Evolutionary conservation across 92 coral and sea anemone species (phyloP).

Genomic region (Epizoanthus ramosus): DNA sequence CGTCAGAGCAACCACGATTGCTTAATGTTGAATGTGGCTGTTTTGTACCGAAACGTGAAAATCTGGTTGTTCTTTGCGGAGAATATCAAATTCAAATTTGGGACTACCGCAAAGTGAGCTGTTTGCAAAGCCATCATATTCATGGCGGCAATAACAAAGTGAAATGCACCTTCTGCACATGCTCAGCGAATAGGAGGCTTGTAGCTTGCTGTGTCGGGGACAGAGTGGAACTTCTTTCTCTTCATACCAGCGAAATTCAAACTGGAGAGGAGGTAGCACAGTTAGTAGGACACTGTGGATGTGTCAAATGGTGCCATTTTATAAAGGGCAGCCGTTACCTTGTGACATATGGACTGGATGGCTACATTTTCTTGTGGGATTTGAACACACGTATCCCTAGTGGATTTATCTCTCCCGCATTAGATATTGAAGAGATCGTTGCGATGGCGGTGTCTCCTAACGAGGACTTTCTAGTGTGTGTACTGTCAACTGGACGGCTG

Average conservation of each 20-base stretch:
- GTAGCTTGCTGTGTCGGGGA: slow-evolving; percentile 6
- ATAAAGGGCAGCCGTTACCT: slow-evolving; percentile 12
- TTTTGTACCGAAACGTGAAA: slow-evolving; percentile 9
- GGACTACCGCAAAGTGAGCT: neutral
- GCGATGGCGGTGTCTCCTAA: slow-evolving; percentile 5
- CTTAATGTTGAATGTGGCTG: slow-evolving; percentile 22
- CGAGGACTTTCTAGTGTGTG: no score
- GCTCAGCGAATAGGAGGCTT: slow-evolving; percentile 6
- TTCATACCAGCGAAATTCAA: neutral
- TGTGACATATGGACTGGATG: neutral
- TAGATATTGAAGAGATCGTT: neutral
- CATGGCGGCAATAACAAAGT: neutral
- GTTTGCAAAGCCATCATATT: neutral
- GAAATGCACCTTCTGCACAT: neutral
- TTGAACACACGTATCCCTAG: neutral
- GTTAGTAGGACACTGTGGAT: neutral
- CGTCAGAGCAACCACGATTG: neutral
- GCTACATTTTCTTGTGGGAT: slow-evolving; percentile 1
- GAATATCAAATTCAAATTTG: slow-evolving; percentile 1
- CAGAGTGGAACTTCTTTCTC: no score
- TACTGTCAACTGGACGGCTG: no score
- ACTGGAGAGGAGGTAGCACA: no score
- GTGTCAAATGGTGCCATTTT: slow-evolving; percentile 21
- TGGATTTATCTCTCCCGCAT: neutral
- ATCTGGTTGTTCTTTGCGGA: slow-evolving; percentile 11